Evolutionary conservation across 2,797 vertebrate genomes (phyloP).

Genomic region (Natrix natrix): DNA sequence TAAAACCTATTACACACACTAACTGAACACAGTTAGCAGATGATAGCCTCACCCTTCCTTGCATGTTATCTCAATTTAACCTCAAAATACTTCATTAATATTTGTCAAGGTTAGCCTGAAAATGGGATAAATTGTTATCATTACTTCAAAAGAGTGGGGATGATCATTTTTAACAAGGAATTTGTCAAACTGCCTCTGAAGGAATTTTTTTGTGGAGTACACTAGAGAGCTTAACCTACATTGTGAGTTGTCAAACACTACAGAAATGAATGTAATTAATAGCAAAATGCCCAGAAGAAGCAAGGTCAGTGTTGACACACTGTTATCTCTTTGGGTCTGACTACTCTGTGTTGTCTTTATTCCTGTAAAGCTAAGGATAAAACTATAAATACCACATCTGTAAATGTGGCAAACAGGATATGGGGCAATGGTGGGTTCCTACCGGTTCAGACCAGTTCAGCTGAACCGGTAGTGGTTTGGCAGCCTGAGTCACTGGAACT

Average conservation of each 20-base stretch:
- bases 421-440: too few species aligned
- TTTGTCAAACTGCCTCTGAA: neutral
- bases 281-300: neutral
- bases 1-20: neutral
- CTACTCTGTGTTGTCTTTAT: neutral
- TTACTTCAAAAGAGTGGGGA: neutral
- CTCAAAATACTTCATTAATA: neutral
- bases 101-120: neutral
- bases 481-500: too few species aligned
- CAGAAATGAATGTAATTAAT: neutral
- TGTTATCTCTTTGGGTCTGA: neutral
- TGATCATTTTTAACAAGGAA: neutral
- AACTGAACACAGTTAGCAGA: neutral
- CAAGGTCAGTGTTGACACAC: neutral
- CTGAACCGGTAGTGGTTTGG: too few species aligned
- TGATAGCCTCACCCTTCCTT: neutral
- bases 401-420: neutral
- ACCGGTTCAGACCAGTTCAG: too few species aligned
- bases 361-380: neutral
- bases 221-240: neutral
- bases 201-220: neutral
- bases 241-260: neutral
- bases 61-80: neutral
- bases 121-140: slow-evolving; percentile 2
- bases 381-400: neutral